Conservation (phyloP, 2,797 vertebrate genomes). For the Argya squamiceps region DNA sequence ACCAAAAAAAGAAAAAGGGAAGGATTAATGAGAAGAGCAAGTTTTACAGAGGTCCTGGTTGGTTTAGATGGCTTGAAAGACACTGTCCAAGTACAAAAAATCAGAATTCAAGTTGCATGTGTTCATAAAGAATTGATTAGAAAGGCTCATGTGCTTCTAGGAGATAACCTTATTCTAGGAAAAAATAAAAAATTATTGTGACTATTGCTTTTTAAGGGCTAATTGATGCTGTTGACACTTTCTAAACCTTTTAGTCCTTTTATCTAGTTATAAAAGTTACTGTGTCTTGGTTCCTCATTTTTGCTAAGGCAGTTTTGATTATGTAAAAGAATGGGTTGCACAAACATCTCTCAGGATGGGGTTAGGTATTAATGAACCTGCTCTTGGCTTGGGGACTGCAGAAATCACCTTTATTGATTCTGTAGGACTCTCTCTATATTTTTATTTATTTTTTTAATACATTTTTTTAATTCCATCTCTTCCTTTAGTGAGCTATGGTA, state of each 20-base stretch:
- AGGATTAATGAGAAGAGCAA: neutral
- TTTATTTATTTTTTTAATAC: neutral
- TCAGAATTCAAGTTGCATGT: neutral
- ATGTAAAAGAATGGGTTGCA: neutral
- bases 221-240: neutral
- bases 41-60: neutral
- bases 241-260: neutral
- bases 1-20: fast-evolving
- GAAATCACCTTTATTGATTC: neutral
- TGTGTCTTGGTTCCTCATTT: neutral
- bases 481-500: neutral
- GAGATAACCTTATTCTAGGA: neutral
- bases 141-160: neutral
- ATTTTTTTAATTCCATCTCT: neutral
- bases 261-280: neutral
- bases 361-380: neutral
- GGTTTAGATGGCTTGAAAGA: neutral
- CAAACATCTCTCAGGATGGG: neutral
- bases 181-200: too few species aligned
- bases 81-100: neutral
- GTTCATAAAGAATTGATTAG: neutral
- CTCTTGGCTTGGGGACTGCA: neutral
- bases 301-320: neutral
- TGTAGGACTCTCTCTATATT: neutral
- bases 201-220: neutral